Evolutionary conservation across 2,113 vertebrate genomes (phyloP).

Genomic region (Poeciliopsis retropinna): DNA sequence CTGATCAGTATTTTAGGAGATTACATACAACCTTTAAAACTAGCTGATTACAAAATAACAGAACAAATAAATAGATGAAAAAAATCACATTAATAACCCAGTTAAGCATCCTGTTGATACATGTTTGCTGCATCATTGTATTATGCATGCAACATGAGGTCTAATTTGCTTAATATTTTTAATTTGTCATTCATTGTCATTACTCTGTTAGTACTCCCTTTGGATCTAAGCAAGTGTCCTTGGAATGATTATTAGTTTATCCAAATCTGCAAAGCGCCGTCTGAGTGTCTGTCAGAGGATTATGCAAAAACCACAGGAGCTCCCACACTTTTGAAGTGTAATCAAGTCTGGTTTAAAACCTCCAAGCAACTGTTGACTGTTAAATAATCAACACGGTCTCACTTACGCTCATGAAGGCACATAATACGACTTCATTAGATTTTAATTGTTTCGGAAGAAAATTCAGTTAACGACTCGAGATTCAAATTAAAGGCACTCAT

Average conservation of each 20-base stretch:
- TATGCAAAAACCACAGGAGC: constrained; percentile 28
- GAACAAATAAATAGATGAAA: not conserved
- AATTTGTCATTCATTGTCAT: constrained; percentile 58
- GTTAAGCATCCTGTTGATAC: constrained; percentile 52
- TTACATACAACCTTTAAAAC: not conserved
- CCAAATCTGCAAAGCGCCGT: constrained; percentile 21
- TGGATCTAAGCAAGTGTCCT: constrained; percentile 55
- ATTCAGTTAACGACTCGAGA: not conserved
- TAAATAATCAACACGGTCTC: constrained; percentile 14
- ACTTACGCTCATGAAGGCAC: not conserved
- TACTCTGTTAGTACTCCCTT: constrained; percentile 51
- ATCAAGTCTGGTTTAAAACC: constrained; percentile 46
- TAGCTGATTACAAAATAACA: not conserved
- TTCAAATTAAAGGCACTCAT: constrained; percentile 5
- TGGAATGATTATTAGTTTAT: constrained; percentile 52
- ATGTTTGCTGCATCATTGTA: constrained; percentile 52
- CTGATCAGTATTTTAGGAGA: too few species aligned
- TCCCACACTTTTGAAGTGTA: constrained; percentile 12
- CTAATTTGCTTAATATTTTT: constrained; percentile 49
- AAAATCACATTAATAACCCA: constrained; percentile 27
- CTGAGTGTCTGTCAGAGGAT: constrained; percentile 26
- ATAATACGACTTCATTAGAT: constrained; percentile 37
- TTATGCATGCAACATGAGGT: constrained; percentile 56
- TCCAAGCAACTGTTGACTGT: constrained; percentile 20
- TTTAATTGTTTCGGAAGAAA: constrained; percentile 1